Evolutionary conservation across 2,797 vertebrate genomes (phyloP).

Genomic region (Hydrophis major): DNA sequence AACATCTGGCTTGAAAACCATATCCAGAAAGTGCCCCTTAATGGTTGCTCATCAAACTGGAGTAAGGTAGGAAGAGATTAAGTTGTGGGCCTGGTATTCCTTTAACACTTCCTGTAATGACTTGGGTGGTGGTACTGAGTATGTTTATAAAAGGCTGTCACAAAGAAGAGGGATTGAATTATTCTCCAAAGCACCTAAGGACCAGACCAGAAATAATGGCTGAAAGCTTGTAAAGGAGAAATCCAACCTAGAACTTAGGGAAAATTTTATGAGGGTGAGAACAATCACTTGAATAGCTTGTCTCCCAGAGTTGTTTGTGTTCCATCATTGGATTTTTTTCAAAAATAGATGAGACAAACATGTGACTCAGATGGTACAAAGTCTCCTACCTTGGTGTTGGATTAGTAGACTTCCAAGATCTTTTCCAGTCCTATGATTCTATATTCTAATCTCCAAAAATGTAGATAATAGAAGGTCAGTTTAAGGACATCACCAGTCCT

Average conservation of each 20-base stretch:
- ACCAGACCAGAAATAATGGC: neutral
- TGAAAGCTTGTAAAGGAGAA: neutral
- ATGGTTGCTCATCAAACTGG: neutral
- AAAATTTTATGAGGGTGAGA: neutral
- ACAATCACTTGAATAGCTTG: neutral
- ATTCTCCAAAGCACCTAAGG: neutral
- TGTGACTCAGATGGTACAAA: neutral
- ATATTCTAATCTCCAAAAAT: neutral
- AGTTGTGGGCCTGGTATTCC: neutral
- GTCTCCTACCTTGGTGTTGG: neutral
- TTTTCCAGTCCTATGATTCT: neutral
- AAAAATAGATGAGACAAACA: neutral
- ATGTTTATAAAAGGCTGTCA: neutral
- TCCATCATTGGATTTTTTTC: neutral
- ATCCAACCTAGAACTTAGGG: neutral
- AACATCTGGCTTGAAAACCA: neutral
- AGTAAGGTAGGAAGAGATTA: neutral
- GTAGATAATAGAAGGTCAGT: neutral
- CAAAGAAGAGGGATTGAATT: neutral
- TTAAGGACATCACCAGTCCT: conserved; percentile 40
- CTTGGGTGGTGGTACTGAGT: neutral
- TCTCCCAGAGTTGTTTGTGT: neutral
- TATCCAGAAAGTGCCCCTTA: neutral
- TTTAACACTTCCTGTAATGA: neutral
- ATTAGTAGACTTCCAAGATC: neutral